A percentile compares a stretch with the other conserved stretches of the same genome.
phyloP scores from a whole-genome alignment of 2,113 vertebrate species.

The Trematomus loennbergii region DNA sequence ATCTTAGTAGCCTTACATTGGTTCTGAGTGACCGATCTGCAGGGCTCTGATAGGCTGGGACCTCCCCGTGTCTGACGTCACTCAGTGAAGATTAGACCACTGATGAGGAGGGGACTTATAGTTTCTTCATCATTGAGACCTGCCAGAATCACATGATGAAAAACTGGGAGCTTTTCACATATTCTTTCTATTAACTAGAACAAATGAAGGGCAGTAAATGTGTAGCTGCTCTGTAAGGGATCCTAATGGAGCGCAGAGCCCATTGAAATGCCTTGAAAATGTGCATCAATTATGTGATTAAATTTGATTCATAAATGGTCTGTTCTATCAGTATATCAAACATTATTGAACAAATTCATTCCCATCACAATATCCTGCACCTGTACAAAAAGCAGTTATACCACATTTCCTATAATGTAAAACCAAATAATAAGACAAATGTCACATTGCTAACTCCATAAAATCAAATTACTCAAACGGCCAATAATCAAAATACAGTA shows the following conservation, averaged over 20 bases:
- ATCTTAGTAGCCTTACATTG: neutral
- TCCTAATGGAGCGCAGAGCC: neutral
- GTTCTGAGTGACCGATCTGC: neutral
- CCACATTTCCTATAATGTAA: neutral
- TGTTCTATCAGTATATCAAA: neutral
- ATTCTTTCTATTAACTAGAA: neutral
- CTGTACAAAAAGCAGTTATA: neutral
- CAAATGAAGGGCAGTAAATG: slow-evolving; percentile 6
- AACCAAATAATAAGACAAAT: neutral
- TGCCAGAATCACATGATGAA: slow-evolving; percentile 15
- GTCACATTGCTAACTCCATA: neutral
- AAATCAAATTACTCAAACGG: neutral
- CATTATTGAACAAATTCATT: neutral
- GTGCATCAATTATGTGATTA: slow-evolving; percentile 2
- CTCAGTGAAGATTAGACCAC: neutral
- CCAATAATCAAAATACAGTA: too few species aligned
- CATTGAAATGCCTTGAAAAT: slow-evolving; percentile 9
- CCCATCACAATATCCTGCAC: neutral
- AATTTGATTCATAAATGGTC: neutral
- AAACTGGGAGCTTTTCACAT: slow-evolving; percentile 8
- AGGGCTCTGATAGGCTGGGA: neutral
- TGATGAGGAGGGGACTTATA: slow-evolving; percentile 3
- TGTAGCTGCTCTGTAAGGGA: neutral
- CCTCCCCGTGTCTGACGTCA: neutral
- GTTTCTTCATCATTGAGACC: neutral